phyloP scores from a whole-genome alignment of 2,797 vertebrate species.

The Scarus forsteni region DNA sequence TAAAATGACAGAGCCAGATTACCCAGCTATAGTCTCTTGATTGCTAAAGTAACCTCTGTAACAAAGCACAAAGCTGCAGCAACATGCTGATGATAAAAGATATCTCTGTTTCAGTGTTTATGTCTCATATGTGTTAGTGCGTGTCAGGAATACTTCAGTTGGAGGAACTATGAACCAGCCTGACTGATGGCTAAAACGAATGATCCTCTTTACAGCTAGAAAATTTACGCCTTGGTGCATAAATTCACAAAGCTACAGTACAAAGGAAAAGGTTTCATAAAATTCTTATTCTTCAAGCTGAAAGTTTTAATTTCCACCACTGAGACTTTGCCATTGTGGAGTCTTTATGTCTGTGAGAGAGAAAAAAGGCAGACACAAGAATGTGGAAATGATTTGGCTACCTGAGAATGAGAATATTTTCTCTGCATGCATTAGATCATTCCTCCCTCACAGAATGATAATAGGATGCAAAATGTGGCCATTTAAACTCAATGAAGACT shows the following conservation, averaged over 20 bases:
- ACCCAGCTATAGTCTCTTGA: not conserved
- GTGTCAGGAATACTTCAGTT: slow-evolving; percentile 51
- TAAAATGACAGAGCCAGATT: not conserved
- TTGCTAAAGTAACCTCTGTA: not conserved
- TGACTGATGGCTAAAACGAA: slow-evolving; percentile 64
- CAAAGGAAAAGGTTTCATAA: slow-evolving; percentile 61
- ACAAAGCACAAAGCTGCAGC: slow-evolving; percentile 5
- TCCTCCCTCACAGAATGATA: slow-evolving; percentile 26
- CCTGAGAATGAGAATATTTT: slow-evolving; percentile 38
- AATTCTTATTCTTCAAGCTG: slow-evolving; percentile 68
- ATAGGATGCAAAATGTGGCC: slow-evolving; percentile 39
- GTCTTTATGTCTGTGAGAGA: slow-evolving; percentile 38
- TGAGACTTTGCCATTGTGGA: slow-evolving; percentile 27
- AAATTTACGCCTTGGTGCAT: slow-evolving; percentile 63
- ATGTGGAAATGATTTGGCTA: slow-evolving; percentile 31
- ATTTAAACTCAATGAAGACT: slow-evolving; percentile 47
- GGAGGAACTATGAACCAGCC: slow-evolving; percentile 39
- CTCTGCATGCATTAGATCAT: slow-evolving; percentile 24
- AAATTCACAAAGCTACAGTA: slow-evolving; percentile 62
- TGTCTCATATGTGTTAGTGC: slow-evolving; percentile 42
- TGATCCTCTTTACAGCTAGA: slow-evolving; percentile 68
- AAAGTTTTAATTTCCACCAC: slow-evolving; percentile 70
- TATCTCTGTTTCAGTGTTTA: slow-evolving; percentile 28
- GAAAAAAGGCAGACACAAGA: slow-evolving; percentile 22
- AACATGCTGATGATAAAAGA: slow-evolving; percentile 41